Evolutionary conservation across 2,797 vertebrate genomes (phyloP), one percentile per base, ranked within the genome.

Genomic region (Peromyscus eremicus): DNA sequence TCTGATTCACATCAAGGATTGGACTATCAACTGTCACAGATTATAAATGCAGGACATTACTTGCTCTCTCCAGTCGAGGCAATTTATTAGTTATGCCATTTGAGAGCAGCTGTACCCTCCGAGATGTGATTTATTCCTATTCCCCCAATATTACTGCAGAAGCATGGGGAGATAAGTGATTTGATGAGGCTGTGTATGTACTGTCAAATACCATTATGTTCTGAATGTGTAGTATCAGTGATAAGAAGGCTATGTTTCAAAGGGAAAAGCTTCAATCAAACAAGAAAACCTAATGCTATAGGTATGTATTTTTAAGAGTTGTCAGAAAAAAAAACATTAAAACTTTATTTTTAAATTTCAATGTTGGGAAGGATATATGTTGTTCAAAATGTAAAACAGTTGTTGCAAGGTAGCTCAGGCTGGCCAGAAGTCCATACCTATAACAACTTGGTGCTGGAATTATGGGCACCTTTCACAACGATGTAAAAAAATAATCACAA

Each of bases 31-130:
- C 97, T 98, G 95, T 85, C 97, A 97, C 0, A 0, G 79, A 98
- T 98, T 98, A 97, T 6, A 0, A 98, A 98, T 97, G 90, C 97
- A 91, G 98, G 92, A 89, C 97, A 97, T 97, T 94, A 95, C 97
- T 98, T 94, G 96, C 89, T 89, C 96, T 97, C 96, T 97, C 90
- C 92, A 97, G 96, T 98, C 98, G 97, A 96, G 97, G 94, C 96
- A 98, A 98, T 98, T 99, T 98, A 98, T 99, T 98, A 98, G 98
- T 98, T 98, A 98, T 98, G 98, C 98, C 98, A 93, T 98, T 97
- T 77, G 97, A 97, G 97, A 98, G 98, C 98, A 98, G 98, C 98
- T 98, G 98, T 97, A 97, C 89, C 95, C 98, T 98, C 98, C 95
- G 98, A 94, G 62, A 98, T 96, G 96, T 93, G 97, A 98, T 98